Base-by-base conservation (phyloP, 2,888 invertebrate species). In the Pegoplata infirma region DNA sequence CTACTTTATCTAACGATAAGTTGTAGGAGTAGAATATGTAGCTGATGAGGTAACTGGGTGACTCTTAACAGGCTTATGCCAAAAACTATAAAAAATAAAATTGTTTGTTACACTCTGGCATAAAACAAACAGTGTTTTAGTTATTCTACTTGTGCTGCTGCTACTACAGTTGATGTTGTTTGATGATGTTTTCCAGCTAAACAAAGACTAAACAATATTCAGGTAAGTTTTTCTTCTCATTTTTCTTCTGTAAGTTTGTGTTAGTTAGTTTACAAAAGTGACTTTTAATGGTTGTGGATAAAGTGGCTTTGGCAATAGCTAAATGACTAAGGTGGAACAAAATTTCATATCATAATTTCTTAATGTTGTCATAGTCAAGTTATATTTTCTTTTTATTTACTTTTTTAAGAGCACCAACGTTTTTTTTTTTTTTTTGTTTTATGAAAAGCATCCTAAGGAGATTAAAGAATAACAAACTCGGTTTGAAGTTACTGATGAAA, bases 201-300 rank as follows among this genome's bases (percentile, higher is more conserved):
- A 16, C 47, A 23, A 51, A 4, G 2, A 51, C n/a, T 3, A 51
- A n/a, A 51, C n/a, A 51, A 19, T 40, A 53, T 51, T 25, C 74
- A 81, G 78, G 78, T 81, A 44, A 81, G 81, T 81, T 78, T 73
- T n/a, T n/a, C n/a, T n/a, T n/a, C n/a, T n/a, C n/a, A n/a, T n/a
- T n/a, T n/a, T n/a, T n/a, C n/a, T n/a, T n/a, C n/a, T n/a, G n/a
- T 49, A 69, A 67, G 73, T 81, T 78, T 81, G 51, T 58, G 23
- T 76, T 61, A 72, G 69, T 72, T 72, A 75, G 75, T 81, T 84
- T 83, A 82, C 84, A 85, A 86, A 87, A 86, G 86, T 86, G 87
- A 86, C 86, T 87, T 86, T 86, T 86, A 86, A 86, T 86, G 86
- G 85, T 82, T 85, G 86, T 84, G 86, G 84, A 85, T 85, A 86